Evolutionary conservation across 2,797 vertebrate genomes (phyloP).

Genomic region (Gymnopithys bicolor): DNA sequence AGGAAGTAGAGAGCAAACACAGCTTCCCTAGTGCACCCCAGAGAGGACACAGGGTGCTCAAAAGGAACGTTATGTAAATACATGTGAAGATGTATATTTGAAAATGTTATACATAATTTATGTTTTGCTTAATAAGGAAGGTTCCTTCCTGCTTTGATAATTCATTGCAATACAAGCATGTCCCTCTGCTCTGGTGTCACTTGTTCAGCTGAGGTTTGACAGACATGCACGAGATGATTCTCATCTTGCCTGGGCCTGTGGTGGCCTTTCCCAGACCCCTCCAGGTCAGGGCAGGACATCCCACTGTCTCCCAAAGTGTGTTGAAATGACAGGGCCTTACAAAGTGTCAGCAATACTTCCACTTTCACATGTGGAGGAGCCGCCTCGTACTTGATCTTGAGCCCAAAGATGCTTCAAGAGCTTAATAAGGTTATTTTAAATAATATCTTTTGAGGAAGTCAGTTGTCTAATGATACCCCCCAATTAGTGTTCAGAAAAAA

Average conservation of each 20-base stretch:
- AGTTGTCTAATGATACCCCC: background rate
- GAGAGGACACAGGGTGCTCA: background rate
- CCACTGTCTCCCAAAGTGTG: background rate
- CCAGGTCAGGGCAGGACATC: background rate
- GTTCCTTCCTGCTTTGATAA: constrained; percentile 13
- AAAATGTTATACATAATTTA: background rate
- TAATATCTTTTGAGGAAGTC: background rate
- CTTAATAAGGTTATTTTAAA: background rate
- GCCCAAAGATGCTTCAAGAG: background rate
- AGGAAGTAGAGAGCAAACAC: background rate
- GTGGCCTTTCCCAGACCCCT: background rate
- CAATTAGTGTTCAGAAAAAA: background rate
- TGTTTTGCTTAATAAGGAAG: constrained; percentile 2
- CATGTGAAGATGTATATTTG: background rate
- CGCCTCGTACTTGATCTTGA: background rate
- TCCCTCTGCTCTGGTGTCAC: background rate
- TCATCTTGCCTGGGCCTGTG: background rate
- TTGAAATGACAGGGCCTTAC: background rate
- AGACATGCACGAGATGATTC: background rate
- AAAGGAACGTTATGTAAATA: background rate
- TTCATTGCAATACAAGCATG: background rate
- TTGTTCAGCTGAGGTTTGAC: background rate
- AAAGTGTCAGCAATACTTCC: background rate
- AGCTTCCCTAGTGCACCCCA: background rate
- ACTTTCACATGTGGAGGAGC: background rate